Percentiles rank a stretch among this genome's conserved stretches.
These are phyloP conservation scores for Trachurus trachurus DNA, from an alignment of 2,797 vertebrate species.

Conservation along the genomic window DNA sequence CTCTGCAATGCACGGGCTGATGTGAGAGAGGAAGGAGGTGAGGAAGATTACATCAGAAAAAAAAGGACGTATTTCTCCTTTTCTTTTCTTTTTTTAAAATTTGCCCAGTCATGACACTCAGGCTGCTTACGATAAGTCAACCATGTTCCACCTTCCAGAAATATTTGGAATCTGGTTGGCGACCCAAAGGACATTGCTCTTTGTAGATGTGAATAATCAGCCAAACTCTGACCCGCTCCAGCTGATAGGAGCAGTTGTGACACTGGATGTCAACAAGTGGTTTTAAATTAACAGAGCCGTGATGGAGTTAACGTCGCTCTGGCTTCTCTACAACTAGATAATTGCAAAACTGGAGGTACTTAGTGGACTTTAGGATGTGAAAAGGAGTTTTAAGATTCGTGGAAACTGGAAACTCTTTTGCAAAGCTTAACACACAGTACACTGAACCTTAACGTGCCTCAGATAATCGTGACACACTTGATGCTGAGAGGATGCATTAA, in stretches of 20 bases:
- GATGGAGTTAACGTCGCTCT: slow-evolving; percentile 13
- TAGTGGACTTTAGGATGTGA: slow-evolving; percentile 2
- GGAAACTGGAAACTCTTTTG: not conserved
- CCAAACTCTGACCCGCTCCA: slow-evolving; percentile 43
- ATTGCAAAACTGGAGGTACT: not conserved
- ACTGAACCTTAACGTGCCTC: slow-evolving; percentile 4
- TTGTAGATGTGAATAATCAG: slow-evolving; percentile 51
- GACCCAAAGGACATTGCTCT: slow-evolving; percentile 69
- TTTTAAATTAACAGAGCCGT: slow-evolving; percentile 53
- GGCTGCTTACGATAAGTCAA: slow-evolving; percentile 12
- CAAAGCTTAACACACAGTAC: not conserved
- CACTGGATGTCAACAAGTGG: slow-evolving; percentile 44
- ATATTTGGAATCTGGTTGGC: slow-evolving; percentile 57
- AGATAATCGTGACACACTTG: slow-evolving; percentile 14
- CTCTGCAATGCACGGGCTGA: slow-evolving; percentile 42
- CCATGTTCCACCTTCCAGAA: slow-evolving; percentile 50
- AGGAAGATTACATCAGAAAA: slow-evolving; percentile 19
- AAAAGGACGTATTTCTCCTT: slow-evolving; percentile 31
- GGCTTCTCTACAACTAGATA: not conserved
- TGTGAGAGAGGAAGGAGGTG: slow-evolving; percentile 37
- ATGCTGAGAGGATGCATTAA: slow-evolving; percentile 39
- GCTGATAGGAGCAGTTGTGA: slow-evolving; percentile 40
- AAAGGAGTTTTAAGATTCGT: not conserved
- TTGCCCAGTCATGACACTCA: slow-evolving; percentile 29
- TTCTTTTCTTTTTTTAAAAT: slow-evolving; percentile 15